Evolutionary conservation across 2,797 vertebrate species (phyloP).

Genomic region (Coreius guichenoti): DNA sequence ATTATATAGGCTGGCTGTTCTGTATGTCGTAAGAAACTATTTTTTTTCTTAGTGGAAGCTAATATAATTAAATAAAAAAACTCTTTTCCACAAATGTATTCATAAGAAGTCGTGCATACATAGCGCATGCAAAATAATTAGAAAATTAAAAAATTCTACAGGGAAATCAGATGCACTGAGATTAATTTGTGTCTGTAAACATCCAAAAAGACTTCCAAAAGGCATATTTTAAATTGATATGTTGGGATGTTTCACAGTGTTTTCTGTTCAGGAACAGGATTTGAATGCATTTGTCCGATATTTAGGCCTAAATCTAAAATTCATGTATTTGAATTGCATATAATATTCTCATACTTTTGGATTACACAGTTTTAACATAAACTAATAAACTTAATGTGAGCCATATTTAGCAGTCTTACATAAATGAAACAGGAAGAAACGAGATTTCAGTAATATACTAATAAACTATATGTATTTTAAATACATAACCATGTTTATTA

Average conservation of each 20-base stretch:
- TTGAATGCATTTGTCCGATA: not conserved
- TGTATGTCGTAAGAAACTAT: not conserved
- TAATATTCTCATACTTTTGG: not conserved
- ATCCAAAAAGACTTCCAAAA: not conserved
- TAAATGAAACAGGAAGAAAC: not conserved
- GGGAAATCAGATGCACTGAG: slow-evolving; percentile 13
- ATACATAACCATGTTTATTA: not conserved
- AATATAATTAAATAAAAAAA: not conserved
- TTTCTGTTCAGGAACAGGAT: not conserved
- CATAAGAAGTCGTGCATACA: not conserved
- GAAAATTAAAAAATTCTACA: not conserved
- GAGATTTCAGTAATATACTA: not conserved
- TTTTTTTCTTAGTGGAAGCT: not conserved
- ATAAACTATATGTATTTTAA: not conserved
- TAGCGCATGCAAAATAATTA: not conserved
- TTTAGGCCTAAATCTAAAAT: not conserved
- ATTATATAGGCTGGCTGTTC: not conserved
- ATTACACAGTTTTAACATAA: not conserved
- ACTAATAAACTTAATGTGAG: not conserved
- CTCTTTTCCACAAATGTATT: not conserved
- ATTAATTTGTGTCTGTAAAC: slow-evolving; percentile 13
- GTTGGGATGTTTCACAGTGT: not conserved
- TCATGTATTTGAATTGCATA: not conserved
- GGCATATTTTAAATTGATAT: not conserved
- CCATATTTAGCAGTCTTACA: not conserved